Evolutionary conservation across 2,113 vertebrate species (phyloP).

Genomic region (Lepisosteus oculatus): DNA sequence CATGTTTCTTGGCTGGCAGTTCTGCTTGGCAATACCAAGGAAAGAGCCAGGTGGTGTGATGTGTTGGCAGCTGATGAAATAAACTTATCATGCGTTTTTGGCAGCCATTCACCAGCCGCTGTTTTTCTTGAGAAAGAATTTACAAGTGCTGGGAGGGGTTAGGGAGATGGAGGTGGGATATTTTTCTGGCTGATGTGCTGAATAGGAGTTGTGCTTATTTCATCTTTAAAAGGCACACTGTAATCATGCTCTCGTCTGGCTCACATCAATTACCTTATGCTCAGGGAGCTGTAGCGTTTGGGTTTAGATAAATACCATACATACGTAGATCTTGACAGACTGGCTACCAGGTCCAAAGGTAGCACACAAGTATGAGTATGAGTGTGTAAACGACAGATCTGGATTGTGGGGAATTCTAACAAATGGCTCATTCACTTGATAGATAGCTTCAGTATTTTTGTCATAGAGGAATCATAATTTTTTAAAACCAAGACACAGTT

Average conservation of each 20-base stretch:
- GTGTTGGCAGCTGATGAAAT: constrained; percentile 8
- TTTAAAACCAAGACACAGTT: too few relatives aligned
- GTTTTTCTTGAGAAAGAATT: constrained; percentile 7
- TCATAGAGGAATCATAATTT: too few relatives aligned
- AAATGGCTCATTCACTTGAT: too few relatives aligned
- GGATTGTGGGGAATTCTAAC: too few relatives aligned
- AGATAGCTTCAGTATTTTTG: too few relatives aligned
- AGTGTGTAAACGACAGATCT: too few relatives aligned
- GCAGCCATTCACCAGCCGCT: constrained; percentile 2
- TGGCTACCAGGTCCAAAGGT: too few relatives aligned
- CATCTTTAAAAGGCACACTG: background rate
- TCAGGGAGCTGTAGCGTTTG: background rate
- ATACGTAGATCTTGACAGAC: background rate
- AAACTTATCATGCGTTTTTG: background rate
- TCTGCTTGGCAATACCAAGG: background rate
- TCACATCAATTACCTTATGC: background rate
- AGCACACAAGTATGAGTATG: too few relatives aligned
- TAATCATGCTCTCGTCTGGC: background rate
- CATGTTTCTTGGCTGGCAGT: background rate
- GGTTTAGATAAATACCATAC: background rate
- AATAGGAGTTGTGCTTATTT: background rate
- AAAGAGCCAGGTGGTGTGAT: constrained; percentile 12
- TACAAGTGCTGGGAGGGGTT: background rate
- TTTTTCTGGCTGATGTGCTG: background rate
- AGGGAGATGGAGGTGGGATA: background rate